Evolutionary conservation across 2,888 invertebrate species (phyloP).

Genomic region (Azorinus chamasolen): DNA sequence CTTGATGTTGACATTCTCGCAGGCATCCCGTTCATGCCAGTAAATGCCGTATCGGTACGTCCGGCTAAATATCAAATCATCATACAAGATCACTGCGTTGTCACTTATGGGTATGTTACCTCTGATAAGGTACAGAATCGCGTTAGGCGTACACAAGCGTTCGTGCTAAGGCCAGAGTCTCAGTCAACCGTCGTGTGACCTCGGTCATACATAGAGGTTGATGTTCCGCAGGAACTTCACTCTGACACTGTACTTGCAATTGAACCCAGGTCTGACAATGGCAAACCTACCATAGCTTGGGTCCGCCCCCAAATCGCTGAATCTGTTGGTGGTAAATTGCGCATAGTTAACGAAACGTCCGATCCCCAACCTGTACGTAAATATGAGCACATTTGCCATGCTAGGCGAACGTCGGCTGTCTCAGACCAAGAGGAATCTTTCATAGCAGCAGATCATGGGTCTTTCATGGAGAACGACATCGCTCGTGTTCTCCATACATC

Average conservation of each 20-base stretch:
- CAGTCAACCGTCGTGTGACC: constrained; percentile 45
- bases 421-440: no score
- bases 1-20: constrained; percentile 48
- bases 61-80: constrained; percentile 33
- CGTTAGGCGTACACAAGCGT: constrained; percentile 35
- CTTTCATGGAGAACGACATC: no score
- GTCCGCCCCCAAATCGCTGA: constrained; percentile 39
- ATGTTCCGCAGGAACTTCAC: constrained; percentile 18
- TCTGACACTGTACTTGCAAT: constrained; percentile 23
- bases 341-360: constrained; percentile 34
- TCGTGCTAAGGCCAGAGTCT: not conserved
- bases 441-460: no score
- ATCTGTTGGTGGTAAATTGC: constrained; percentile 35
- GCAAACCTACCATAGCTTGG: constrained; percentile 5
- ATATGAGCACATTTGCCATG: constrained; percentile 46
- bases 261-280: constrained; percentile 26
- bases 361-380: constrained; percentile 19
- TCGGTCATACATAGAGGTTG: constrained; percentile 51
- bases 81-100: no score
- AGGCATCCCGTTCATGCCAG: constrained; percentile 64
- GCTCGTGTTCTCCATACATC: no score
- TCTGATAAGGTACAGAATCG: no score
- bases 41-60: constrained; percentile 63
- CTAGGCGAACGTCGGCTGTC: constrained; percentile 9
- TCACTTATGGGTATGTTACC: no score